These are phyloP conservation scores for Papilio helenus DNA, from an alignment of 1,140 invertebrate genomes.

Conservation along the genomic window DNA sequence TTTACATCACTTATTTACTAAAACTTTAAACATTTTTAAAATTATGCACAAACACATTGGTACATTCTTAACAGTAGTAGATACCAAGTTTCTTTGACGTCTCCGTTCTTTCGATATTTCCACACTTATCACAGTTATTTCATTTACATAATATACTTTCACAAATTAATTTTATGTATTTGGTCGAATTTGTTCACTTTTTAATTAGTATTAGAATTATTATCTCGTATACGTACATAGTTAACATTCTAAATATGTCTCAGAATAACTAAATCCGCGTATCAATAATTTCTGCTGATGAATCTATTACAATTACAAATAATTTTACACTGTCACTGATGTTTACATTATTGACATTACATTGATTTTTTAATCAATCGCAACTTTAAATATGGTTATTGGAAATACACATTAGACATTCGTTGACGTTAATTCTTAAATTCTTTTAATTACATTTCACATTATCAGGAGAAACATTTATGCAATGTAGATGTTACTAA, in stretches of 20 bases:
- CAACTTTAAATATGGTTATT: background rate
- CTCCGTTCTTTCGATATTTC: slow-evolving; percentile 40
- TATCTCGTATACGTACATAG: slow-evolving; percentile 20
- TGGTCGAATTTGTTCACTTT: slow-evolving; percentile 46
- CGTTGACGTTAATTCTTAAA: too few relatives aligned
- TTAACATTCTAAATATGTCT: background rate
- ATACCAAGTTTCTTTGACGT: slow-evolving; percentile 29
- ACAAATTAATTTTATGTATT: slow-evolving; percentile 42
- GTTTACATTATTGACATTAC: background rate
- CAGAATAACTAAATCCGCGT: background rate
- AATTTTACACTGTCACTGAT: background rate
- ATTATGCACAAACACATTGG: background rate
- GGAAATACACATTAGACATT: background rate
- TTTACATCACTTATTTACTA: slow-evolving; percentile 49
- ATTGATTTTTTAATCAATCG: background rate
- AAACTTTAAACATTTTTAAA: slow-evolving; percentile 31
- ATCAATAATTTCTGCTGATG: background rate
- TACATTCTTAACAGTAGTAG: background rate
- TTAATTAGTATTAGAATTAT: background rate
- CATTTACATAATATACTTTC: slow-evolving; percentile 49
- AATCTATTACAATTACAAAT: background rate
- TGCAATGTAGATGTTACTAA: too few relatives aligned
- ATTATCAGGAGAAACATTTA: too few relatives aligned
- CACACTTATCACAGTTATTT: slow-evolving; percentile 55
- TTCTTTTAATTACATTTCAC: too few relatives aligned